Evolutionary conservation across 2,888 invertebrate species (phyloP).

Genomic region (Phanerotoma sp.): DNA sequence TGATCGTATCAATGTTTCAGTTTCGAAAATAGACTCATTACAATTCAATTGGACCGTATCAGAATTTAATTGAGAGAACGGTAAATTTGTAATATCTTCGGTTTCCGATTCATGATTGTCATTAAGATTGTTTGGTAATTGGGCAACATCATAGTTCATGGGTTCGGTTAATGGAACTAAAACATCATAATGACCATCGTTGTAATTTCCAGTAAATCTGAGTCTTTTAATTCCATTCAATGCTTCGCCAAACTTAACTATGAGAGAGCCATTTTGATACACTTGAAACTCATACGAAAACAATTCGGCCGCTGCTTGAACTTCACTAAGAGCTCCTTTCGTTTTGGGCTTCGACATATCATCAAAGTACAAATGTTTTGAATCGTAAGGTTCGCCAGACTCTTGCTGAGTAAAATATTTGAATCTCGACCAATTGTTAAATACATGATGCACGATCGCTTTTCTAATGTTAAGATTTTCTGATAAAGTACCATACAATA

Average conservation of each 20-base stretch:
- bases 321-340: conserved; percentile 8
- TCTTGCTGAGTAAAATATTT: background rate
- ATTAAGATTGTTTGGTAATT: background rate
- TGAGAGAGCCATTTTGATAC: conserved; percentile 1
- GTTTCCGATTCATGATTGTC: background rate
- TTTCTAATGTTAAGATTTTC: background rate
- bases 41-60: background rate
- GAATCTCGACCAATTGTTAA: conserved; percentile 2
- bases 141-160: background rate
- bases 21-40: background rate
- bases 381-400: conserved; percentile 1
- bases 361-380: background rate
- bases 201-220: conserved; percentile 35
- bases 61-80: background rate
- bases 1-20: background rate
- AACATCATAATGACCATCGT: conserved; percentile 27
- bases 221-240: background rate
- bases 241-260: background rate
- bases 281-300: conserved; percentile 10
- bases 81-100: too few relatives aligned
- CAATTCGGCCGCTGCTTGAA: conserved; percentile 5
- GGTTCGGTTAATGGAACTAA: conserved; percentile 8
- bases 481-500: background rate
- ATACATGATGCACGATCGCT: background rate
- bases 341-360: background rate